Evolutionary conservation across 2,797 vertebrate species (phyloP), one percentile per base, ranked within the genome.

Genomic region (Muscicapa striata): DNA sequence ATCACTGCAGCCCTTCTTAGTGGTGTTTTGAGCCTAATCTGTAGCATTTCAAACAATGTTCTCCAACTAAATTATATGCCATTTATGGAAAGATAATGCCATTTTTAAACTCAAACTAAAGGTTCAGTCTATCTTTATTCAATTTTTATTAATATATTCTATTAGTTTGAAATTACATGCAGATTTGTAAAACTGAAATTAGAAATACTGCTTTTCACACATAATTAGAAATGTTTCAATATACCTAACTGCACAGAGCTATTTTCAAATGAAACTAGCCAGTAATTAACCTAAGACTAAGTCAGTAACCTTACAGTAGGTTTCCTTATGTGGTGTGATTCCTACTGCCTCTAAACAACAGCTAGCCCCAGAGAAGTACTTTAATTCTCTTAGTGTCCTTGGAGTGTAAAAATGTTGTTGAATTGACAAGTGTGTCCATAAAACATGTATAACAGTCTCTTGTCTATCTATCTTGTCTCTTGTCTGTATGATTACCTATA

Each of bases 401-500:
- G 48, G 48, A 92, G 32, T 57, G 23, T 17, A 77, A 93, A 94
- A 84, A n/a, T 46, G 57, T 3, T 43, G 58, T 38, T 74, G 81
- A 89, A 95, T 52, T 84, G 84, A 68, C 46, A 82, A 55, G 27
- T 24, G 6, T 72, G 64, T 57, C 67, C 59, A 54, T 91, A 91
- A 93, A 87, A 74, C 43, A 49, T 7, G 6, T 23, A 95, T 43
- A 61, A 80, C 45, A 84, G 58, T 51, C 86, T 90, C 89, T 55
- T 70, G 82, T 87, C 87, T 76, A 87, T 87, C 70, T 20, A 54
- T 70, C 38, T 64, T 77, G 49, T 43, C 38, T 64, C 49, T 45
- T 64, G 51, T 78, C 62, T 74, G 26, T 80, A 94, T 67, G 78
- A 94, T 95, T 95, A 96, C 87, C 91, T 90, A 29, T 78, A 94